These are phyloP conservation scores for Listrodromus nycthemerus DNA, from an alignment of 2,888 invertebrate genomes.

Conservation along the genomic window DNA sequence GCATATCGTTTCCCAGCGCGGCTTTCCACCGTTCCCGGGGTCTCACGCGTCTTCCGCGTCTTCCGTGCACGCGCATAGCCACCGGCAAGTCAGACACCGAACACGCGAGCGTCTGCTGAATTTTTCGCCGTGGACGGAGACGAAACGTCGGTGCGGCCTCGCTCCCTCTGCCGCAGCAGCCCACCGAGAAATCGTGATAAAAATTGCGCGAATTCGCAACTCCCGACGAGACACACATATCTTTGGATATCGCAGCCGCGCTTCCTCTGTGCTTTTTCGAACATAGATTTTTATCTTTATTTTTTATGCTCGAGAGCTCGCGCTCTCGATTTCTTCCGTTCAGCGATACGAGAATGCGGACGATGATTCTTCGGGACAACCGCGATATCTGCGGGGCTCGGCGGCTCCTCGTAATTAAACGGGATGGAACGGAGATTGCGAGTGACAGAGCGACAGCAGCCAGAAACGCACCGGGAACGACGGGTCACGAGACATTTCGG, in stretches of 20 bases:
- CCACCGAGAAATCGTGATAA: conserved; percentile 8
- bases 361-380: not conserved
- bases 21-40: conserved; percentile 8
- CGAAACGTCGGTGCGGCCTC: not conserved
- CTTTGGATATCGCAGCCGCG: conserved; percentile 46
- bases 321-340: conserved; percentile 4
- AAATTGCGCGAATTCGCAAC: conserved; percentile 38
- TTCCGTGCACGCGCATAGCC: conserved; percentile 3
- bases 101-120: conserved; percentile 15
- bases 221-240: conserved; percentile 43
- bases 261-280: not conserved
- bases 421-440: not conserved
- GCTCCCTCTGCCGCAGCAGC: not conserved
- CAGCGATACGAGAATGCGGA: not conserved
- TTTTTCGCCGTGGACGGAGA: not conserved
- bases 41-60: conserved; percentile 25
- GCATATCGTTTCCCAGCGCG: conserved; percentile 32
- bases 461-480: conserved; percentile 15
- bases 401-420: not conserved
- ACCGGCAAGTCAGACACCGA: not conserved
- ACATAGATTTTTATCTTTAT: conserved; percentile 6
- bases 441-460: conserved; percentile 33
- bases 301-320: not conserved
- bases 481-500: conserved; percentile 37
- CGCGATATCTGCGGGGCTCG: not conserved